Evolutionary conservation across 2,113 vertebrate genomes (phyloP).

Genomic region (Prionailurus viverrinus): DNA sequence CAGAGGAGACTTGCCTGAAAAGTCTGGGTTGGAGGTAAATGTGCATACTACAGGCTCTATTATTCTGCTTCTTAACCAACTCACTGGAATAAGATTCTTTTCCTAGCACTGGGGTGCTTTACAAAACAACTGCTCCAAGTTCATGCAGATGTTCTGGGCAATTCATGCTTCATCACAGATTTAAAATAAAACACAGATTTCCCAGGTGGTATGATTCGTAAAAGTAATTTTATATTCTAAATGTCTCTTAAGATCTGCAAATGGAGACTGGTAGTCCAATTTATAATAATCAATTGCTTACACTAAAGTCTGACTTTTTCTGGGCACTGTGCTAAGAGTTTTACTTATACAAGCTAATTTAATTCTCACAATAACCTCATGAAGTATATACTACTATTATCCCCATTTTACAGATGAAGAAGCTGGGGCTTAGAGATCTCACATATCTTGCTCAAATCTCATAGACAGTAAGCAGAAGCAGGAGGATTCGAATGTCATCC

Average conservation of each 20-base stretch:
- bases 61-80: not conserved
- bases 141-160: not conserved
- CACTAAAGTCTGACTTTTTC: not conserved
- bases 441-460: not conserved
- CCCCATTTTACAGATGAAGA: not conserved
- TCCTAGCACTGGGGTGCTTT: not conserved
- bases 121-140: not conserved
- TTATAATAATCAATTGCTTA: not conserved
- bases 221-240: constrained; percentile 48
- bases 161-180: not conserved
- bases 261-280: not conserved
- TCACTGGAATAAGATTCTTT: not conserved
- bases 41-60: not conserved
- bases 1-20: not conserved
- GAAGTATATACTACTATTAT: not conserved
- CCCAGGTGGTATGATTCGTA: not conserved
- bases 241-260: not conserved
- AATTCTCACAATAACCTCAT: constrained; percentile 15
- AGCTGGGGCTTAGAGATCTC: not conserved
- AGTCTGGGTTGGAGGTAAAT: not conserved
- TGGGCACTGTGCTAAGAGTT: not conserved
- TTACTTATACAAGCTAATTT: not conserved
- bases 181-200: constrained; percentile 45
- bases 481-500: not conserved
- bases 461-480: not conserved